Percentiles rank a stretch among this genome's conserved stretches.
Conservation (phyloP, 2,797 vertebrate species). For the Falco peregrinus region DNA sequence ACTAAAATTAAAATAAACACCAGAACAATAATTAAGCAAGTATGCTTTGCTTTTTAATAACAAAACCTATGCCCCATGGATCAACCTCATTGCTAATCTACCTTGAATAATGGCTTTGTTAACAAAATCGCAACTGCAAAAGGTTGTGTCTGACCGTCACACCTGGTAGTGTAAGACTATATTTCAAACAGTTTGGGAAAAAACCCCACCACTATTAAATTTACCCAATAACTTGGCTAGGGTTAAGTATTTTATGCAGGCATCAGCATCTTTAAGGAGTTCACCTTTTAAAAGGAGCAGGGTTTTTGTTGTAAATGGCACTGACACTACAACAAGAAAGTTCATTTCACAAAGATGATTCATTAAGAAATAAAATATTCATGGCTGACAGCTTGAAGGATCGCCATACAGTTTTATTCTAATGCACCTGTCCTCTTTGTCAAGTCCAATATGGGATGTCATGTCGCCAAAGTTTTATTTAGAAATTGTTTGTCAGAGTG, state of each 20-base stretch:
- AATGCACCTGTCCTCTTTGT: slow-evolving; percentile 99
- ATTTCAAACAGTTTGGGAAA: slow-evolving; percentile 34
- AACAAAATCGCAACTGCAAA: slow-evolving; percentile 41
- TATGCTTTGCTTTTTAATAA: not conserved
- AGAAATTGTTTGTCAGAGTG: slow-evolving; percentile 89
- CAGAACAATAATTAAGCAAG: not conserved
- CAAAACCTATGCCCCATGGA: not conserved
- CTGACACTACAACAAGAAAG: slow-evolving; percentile 87
- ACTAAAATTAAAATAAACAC: not conserved
- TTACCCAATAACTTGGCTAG: slow-evolving; percentile 56
- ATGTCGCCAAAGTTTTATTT: slow-evolving; percentile 90
- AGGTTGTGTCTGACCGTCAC: slow-evolving; percentile 8
- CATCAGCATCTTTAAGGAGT: slow-evolving; percentile 78
- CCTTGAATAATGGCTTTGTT: slow-evolving; percentile 54
- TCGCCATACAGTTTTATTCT: slow-evolving; percentile 97
- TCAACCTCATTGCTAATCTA: slow-evolving; percentile 43
- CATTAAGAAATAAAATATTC: slow-evolving; percentile 95
- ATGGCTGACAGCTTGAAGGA: slow-evolving; percentile 98
- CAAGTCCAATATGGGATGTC: slow-evolving; percentile 96
- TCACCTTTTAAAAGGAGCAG: slow-evolving; percentile 82
- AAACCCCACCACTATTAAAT: not conserved
- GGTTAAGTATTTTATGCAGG: slow-evolving; percentile 75
- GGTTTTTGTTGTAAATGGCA: slow-evolving; percentile 84
- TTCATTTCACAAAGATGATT: slow-evolving; percentile 91
- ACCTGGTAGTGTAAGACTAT: not conserved